Percentiles rank a stretch among this genome's conserved stretches.
Conservation (phyloP, 2,888 invertebrate species). For the Chrysolina americana region DNA sequence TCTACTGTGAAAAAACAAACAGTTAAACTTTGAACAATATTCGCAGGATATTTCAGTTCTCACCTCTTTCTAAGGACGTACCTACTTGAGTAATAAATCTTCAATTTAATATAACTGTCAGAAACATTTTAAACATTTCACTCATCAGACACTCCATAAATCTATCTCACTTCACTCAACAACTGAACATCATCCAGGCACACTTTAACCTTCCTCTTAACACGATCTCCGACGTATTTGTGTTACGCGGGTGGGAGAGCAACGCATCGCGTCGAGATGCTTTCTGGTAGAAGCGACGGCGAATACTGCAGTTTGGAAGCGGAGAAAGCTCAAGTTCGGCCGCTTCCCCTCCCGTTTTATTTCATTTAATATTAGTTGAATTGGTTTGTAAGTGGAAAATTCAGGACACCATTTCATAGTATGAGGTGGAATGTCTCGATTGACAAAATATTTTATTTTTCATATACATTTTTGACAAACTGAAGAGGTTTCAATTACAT, state of each 20-base stretch:
- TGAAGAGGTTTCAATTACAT: no score
- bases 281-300: background rate
- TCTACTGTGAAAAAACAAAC: background rate
- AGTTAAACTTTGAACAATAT: background rate
- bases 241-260: background rate
- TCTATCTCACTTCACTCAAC: constrained; percentile 12
- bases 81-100: background rate
- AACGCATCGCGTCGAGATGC: background rate
- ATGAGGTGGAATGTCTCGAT: background rate
- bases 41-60: background rate
- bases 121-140: background rate
- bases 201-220: background rate
- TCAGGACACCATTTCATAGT: background rate
- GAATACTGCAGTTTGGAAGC: constrained; percentile 13
- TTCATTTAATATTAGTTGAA: constrained; percentile 15
- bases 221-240: background rate
- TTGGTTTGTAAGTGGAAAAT: constrained; percentile 11
- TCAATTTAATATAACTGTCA: background rate
- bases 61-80: background rate
- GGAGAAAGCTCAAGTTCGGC: constrained; percentile 10
- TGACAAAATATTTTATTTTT: background rate
- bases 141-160: background rate
- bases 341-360: constrained; percentile 10
- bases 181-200: background rate
- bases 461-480: no score